Evolutionary conservation across 2,888 invertebrate genomes (phyloP).

Genomic region (Odontomyia ornata): DNA sequence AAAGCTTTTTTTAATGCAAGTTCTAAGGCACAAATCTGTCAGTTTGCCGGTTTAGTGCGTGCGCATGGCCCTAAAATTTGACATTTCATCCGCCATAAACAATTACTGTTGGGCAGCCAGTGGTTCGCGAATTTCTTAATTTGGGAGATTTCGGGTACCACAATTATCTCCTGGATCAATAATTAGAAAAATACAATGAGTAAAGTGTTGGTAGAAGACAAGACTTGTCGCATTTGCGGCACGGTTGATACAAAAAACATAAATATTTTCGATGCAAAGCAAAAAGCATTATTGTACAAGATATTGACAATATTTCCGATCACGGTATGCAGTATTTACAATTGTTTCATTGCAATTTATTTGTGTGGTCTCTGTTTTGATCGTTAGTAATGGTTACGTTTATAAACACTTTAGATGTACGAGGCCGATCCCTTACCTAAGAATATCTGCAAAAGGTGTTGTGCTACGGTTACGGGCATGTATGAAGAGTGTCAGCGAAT

Average conservation of each 20-base stretch:
- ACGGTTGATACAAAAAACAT: slow-evolving; percentile 54
- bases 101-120: slow-evolving; percentile 31
- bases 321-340: slow-evolving; percentile 51
- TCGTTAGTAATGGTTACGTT: neutral
- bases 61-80: slow-evolving; percentile 45
- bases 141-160: neutral
- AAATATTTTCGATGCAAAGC: slow-evolving; percentile 53
- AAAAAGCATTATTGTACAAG: slow-evolving; percentile 53
- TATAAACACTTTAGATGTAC: slow-evolving; percentile 55
- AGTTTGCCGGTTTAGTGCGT: slow-evolving; percentile 10
- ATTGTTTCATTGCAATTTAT: too few relatives aligned
- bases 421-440: slow-evolving; percentile 58
- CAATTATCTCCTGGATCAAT: neutral
- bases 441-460: slow-evolving; percentile 56
- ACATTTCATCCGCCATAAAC: slow-evolving; percentile 52
- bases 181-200: neutral
- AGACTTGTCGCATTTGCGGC: slow-evolving; percentile 57
- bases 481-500: slow-evolving; percentile 55
- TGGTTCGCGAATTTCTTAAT: neutral
- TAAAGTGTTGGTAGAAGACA: slow-evolving; percentile 51
- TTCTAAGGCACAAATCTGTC: slow-evolving; percentile 1
- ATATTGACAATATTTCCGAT: slow-evolving; percentile 57
- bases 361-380: neutral
- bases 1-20: neutral
- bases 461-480: slow-evolving; percentile 52